Base-by-base conservation (phyloP, 2,888 invertebrate genomes). In the Altica lythri region DNA sequence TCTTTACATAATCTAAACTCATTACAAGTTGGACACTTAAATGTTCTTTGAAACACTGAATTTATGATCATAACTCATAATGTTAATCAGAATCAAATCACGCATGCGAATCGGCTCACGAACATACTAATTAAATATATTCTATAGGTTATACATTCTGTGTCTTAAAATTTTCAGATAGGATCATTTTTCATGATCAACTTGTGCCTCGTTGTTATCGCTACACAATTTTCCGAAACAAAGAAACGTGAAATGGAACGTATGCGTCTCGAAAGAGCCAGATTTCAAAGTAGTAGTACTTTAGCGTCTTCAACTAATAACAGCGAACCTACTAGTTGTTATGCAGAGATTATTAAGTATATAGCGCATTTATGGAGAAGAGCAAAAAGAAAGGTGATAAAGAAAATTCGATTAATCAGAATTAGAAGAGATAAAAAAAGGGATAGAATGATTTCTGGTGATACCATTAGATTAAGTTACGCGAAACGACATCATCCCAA, bases 151-250 rank as follows among this genome's bases (percentile, higher is more conserved):
- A n/a, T n/a, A n/a, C n/a, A n/a, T n/a, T n/a, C n/a, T n/a, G n/a
- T n/a, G n/a, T n/a, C n/a, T n/a, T n/a, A n/a, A 13, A 9, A n/a
- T 32, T 75, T 76, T 8, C 81, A 99, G 98, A 99, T 99, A 77
- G 99, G 99, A 64, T 98, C 99, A 57, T 99, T 99, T 82, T 99
- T 99, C 83, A 99, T 99, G 99, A 99, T 99, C 80, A 99, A 99
- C 81, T 86, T 99, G 68, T 99, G 99, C 83, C 85, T 99, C 73
- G 99, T 99, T 81, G 99, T 99, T 70, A 99, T 99, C 75, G 99
- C 99, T 53, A 99, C 99, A 12, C 99, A 99, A 78, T 99, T 99
- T 79, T 93, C 95, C 57, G 99, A 99, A 80, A 99, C 99, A 22
- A 99, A 99, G 79, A 97, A 99, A 76, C 86, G 99, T 4, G 99